A percentile compares a stretch with the other conserved stretches of the same genome.
phyloP scores from a whole-genome alignment of 2,888 invertebrate species.

The Dolomedes plantarius region DNA sequence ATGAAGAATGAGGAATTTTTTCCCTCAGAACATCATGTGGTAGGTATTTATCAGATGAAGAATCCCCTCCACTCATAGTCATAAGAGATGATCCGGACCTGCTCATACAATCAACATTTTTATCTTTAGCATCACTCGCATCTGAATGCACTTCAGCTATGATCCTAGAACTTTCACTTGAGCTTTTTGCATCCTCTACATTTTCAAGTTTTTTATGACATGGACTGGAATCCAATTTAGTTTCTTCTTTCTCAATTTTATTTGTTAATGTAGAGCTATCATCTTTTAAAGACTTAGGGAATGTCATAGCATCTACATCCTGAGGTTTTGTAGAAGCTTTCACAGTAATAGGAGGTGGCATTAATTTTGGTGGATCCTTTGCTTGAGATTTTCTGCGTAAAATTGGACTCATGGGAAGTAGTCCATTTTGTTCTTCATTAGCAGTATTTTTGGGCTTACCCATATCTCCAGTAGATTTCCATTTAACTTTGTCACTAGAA shows the following conservation, averaged over 20 bases:
- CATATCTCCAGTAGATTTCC: slow-evolving; percentile 62
- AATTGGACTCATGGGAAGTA: slow-evolving; percentile 73
- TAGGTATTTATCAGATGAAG: slow-evolving; percentile 34
- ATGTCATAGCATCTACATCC: slow-evolving; percentile 70
- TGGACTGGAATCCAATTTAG: slow-evolving; percentile 9
- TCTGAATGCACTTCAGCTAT: slow-evolving; percentile 11
- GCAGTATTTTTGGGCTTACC: slow-evolving; percentile 24
- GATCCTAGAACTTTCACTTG: slow-evolving; percentile 25
- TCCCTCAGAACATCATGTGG: slow-evolving; percentile 39
- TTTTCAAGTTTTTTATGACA: slow-evolving; percentile 24
- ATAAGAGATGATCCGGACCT: slow-evolving; percentile 49
- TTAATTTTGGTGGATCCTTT: slow-evolving; percentile 74
- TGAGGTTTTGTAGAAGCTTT: slow-evolving; percentile 72
- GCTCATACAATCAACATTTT: slow-evolving; percentile 48
- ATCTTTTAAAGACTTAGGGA: slow-evolving; percentile 47
- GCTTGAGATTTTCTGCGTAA: slow-evolving; percentile 74
- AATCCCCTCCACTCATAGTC: slow-evolving; percentile 42
- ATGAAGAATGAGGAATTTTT: slow-evolving; percentile 38
- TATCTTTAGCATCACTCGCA: slow-evolving; percentile 18
- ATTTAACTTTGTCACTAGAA: slow-evolving; percentile 42
- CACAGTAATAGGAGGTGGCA: slow-evolving; percentile 41
- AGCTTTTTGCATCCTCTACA: slow-evolving; percentile 48
- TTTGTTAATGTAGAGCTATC: slow-evolving; percentile 20
- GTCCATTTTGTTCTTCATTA: slow-evolving; percentile 45
- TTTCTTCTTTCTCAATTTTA: slow-evolving; percentile 9